Percentiles rank a stretch among this genome's conserved stretches.
Conservation (phyloP, 2,113 vertebrate species). For the Cryptomyrus ogoouensis region DNA sequence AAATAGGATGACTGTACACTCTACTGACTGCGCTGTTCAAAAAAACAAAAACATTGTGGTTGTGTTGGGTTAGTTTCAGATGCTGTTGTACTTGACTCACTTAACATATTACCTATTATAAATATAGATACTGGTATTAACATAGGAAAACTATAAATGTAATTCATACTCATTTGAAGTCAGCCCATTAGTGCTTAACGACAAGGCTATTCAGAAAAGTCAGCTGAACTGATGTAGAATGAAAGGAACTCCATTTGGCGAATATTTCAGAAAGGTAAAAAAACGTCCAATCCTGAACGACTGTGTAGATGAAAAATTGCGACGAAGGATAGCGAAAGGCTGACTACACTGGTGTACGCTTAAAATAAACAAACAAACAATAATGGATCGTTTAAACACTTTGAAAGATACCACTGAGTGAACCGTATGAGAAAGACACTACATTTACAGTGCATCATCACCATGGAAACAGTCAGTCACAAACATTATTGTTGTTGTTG, state of each 20-base stretch:
- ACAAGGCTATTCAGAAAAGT: neutral
- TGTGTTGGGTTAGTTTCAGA: neutral
- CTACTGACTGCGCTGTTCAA: neutral
- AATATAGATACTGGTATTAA: neutral
- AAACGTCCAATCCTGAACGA: neutral
- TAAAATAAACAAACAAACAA: neutral
- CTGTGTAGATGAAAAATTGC: neutral
- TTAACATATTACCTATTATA: neutral
- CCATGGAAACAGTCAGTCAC: neutral
- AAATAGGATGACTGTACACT: neutral
- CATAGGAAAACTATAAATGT: neutral
- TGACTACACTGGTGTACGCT: neutral
- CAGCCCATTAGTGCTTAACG: neutral
- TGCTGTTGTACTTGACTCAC: neutral
- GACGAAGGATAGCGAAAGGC: neutral
- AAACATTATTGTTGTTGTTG: neutral
- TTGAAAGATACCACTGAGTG: neutral
- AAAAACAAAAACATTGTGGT: neutral
- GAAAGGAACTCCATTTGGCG: neutral
- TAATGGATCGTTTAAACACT: neutral
- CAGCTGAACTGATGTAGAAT: neutral
- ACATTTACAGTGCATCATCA: neutral
- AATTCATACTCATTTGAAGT: neutral
- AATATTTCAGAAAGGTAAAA: slow-evolving; percentile 3
- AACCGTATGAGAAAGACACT: neutral